These are phyloP conservation scores for Morpho achilles DNA, from an alignment of 2,888 invertebrate species.

Conservation along the genomic window DNA sequence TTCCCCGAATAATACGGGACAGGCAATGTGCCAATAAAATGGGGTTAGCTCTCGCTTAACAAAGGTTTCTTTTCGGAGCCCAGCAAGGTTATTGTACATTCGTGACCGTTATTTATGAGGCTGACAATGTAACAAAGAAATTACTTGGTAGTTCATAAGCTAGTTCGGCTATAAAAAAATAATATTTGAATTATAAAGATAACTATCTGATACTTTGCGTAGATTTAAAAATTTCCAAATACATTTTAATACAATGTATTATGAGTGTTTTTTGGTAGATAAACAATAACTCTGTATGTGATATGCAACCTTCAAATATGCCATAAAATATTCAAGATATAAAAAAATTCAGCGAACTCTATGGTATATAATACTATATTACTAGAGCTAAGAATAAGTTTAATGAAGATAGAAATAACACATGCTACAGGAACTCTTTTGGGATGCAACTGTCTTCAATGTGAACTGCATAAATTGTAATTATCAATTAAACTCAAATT, in stretches of 20 bases:
- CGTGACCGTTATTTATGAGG: constrained; percentile 21
- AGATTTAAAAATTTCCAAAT: not conserved
- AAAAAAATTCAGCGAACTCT: no score
- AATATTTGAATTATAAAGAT: not conserved
- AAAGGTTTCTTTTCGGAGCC: constrained; percentile 17
- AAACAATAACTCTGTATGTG: not conserved
- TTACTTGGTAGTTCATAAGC: no score
- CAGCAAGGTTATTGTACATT: constrained; percentile 15
- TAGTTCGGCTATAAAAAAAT: not conserved
- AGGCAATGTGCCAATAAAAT: constrained; percentile 23
- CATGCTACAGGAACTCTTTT: no score
- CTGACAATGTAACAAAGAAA: not conserved
- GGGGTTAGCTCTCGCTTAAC: constrained; percentile 22
- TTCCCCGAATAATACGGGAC: constrained; percentile 14
- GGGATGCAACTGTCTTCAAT: no score
- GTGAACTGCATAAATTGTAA: no score
- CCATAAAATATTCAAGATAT: no score
- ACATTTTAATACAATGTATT: no score
- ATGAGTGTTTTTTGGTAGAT: not conserved
- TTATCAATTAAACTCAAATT: no score
- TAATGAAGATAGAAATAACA: no score
- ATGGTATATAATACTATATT: no score
- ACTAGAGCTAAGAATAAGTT: no score
- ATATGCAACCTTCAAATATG: constrained; percentile 4
- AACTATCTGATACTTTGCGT: not conserved